Conservation (phyloP, 2,888 invertebrate genomes). For the Steinernema hermaphroditum region DNA sequence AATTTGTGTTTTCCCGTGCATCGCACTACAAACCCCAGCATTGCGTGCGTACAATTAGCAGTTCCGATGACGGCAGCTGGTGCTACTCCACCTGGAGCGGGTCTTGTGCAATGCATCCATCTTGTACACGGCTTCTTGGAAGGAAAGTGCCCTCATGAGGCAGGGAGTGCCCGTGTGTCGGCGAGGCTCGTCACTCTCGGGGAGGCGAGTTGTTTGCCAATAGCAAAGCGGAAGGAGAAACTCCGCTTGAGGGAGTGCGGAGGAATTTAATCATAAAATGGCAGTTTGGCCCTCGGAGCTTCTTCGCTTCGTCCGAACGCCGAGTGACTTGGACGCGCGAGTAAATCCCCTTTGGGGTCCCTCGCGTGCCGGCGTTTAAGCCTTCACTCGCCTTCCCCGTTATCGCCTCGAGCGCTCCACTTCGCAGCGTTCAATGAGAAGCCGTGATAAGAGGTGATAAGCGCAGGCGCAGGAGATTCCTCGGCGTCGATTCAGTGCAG, state of each 20-base stretch:
- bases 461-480: neutral
- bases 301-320: neutral
- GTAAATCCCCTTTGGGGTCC: neutral
- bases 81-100: too few species aligned
- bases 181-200: too few species aligned
- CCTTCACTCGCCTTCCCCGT: neutral
- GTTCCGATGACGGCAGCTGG: too few species aligned
- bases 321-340: neutral
- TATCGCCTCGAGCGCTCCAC: conserved; percentile 4
- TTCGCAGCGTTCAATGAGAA: neutral
- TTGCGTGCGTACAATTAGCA: too few species aligned
- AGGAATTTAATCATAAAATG: neutral
- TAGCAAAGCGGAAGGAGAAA: neutral
- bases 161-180: too few species aligned
- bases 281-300: neutral
- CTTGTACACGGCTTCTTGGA: too few species aligned
- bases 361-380: neutral
- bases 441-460: conserved; percentile 4
- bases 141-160: too few species aligned
- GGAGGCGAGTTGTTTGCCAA: too few species aligned
- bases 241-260: neutral
- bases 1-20: too few species aligned
- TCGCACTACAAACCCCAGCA: too few species aligned
- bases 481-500: neutral
- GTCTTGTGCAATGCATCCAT: too few species aligned